Percentiles rank a stretch among this genome's conserved stretches.
Evolutionary conservation across 2,888 invertebrate genomes (phyloP).

Genomic region (Drosophila peninsularis): DNA sequence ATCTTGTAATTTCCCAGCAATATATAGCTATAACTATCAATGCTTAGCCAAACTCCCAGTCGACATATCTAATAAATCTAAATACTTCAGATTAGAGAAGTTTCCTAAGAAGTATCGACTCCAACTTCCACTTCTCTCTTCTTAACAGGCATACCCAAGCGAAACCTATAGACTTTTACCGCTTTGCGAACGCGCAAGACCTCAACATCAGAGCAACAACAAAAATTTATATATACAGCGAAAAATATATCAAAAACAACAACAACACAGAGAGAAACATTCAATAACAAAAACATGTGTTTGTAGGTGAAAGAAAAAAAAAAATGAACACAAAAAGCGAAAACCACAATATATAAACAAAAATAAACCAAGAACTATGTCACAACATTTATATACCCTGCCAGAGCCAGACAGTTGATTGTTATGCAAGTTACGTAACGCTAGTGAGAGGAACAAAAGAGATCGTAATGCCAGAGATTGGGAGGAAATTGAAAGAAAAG

Average conservation of each 20-base stretch:
- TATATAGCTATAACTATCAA: no score
- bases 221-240: not conserved
- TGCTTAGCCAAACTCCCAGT: no score
- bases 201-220: not conserved
- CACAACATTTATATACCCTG: conserved; percentile 1
- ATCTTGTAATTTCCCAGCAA: no score
- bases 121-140: not conserved
- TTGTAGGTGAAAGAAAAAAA: conserved; percentile 32
- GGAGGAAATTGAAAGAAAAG: not conserved
- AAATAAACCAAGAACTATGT: conserved; percentile 17
- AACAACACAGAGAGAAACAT: conserved; percentile 25
- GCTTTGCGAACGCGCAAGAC: not conserved
- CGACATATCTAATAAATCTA: not conserved
- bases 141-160: not conserved
- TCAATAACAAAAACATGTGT: conserved; percentile 54
- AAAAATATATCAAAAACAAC: not conserved
- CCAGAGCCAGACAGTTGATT: not conserved
- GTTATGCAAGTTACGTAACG: not conserved
- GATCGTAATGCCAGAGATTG: not conserved
- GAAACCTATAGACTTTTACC: not conserved
- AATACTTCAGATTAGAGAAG: not conserved
- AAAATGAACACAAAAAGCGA: conserved; percentile 1
- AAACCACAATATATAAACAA: conserved; percentile 49
- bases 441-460: not conserved
- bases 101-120: no score